Base-by-base conservation (phyloP, 2,797 vertebrate genomes). In the Eleutherodactylus coqui region DNA sequence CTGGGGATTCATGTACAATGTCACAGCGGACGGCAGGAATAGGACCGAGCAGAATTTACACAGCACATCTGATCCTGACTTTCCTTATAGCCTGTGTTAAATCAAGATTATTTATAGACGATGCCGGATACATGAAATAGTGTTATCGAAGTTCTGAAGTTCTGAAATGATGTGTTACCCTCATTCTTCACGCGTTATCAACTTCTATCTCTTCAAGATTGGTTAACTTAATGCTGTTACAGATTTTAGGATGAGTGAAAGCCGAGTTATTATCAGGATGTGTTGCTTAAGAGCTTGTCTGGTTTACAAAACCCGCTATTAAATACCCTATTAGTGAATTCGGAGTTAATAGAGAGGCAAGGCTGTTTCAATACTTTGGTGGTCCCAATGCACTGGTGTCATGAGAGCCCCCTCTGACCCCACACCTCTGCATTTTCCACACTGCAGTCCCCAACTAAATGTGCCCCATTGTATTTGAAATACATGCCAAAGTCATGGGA, bases 31-130 rank as follows among this genome's bases (percentile, higher is more conserved):
- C 49, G 24, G 4, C 51, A 27, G 34, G 19, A 51, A 81, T 62
- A 62, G 58, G 72, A 76, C 82, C 41, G 51, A 75, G 64, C 64
- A 43, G 24, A 53, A 76, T 58, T 27, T 76, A 58, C 34, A 55
- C 85, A 82, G 34, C 17, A 62, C n/a, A 38, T 75, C 70, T 86
- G 80, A 73, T 81, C 78, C 51, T 62, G 64, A 85, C 60, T 79
- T 55, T 79, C 24, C 7, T 24, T 29, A 60, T 13, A 72, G 14
- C 27, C 75, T 55, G 83, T 43, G 69, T 64, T 51, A 60, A 5
- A 72, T 85, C 75, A 69, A 58, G 7, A 27, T 78, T 51, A 85
- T 70, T 69, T 67, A 69, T 53, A 43, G 60, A 51, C 82, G 34
- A 36, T 29, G 49, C 38, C 73, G 41, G 45, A 67, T 60, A 55